Percentiles rank a stretch among this genome's conserved stretches.
phyloP scores from a whole-genome alignment of 2,888 invertebrate species.

The Crocallis elinguaria region DNA sequence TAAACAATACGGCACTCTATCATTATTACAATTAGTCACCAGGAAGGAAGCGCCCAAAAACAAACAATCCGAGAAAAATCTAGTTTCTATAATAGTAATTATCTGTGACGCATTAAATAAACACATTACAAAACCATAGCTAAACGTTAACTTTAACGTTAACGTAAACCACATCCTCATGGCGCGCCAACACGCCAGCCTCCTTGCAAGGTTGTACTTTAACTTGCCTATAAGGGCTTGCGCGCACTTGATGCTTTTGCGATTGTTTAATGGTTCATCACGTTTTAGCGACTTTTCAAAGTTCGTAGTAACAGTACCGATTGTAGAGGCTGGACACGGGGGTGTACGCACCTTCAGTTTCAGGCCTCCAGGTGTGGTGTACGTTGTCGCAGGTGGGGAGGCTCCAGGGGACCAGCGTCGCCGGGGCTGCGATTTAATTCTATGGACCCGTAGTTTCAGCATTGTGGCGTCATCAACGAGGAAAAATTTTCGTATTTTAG shows the following conservation, averaged over 20 bases:
- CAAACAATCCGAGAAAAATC: slow-evolving; percentile 15
- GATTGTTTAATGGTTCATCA: no score
- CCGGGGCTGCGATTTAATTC: no score
- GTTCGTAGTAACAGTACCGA: no score
- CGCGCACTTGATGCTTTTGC: neutral
- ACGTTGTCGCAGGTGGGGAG: no score
- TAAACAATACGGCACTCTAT: neutral
- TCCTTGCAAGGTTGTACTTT: slow-evolving; percentile 10
- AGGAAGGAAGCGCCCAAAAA: slow-evolving; percentile 9
- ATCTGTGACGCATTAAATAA: slow-evolving; percentile 1
- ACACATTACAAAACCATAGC: slow-evolving; percentile 17
- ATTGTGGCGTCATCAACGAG: no score
- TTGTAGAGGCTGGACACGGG: no score
- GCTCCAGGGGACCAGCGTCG: no score
- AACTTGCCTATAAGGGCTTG: neutral
- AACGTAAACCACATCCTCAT: slow-evolving; percentile 19
- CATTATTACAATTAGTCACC: neutral
- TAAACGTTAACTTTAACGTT: slow-evolving; percentile 4
- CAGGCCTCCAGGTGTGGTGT: no score
- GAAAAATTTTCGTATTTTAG: no score
- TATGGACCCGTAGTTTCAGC: no score
- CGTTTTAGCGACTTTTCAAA: no score
- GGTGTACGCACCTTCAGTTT: no score
- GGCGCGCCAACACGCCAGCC: slow-evolving; percentile 15
- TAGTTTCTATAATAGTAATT: slow-evolving; percentile 11